A percentile compares a stretch with the other conserved stretches of the same genome.
Conservation (phyloP, 2,888 invertebrate genomes). For the Hyppa rectilinea region DNA sequence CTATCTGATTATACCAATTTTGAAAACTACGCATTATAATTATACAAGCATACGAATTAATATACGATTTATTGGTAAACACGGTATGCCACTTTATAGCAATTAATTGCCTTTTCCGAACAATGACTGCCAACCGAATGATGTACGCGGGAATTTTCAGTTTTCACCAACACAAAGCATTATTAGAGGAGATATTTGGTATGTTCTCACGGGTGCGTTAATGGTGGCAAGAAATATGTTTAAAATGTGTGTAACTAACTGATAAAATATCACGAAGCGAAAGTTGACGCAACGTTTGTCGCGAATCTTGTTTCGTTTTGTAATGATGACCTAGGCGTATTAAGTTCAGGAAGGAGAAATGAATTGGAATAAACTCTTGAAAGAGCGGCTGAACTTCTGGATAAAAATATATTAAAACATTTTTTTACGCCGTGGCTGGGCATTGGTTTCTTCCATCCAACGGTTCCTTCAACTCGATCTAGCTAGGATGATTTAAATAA, state of each 20-base stretch:
- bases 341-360: neutral
- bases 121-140: slow-evolving; percentile 22
- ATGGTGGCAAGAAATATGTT: slow-evolving; percentile 1
- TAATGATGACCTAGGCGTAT: neutral
- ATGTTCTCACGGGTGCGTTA: slow-evolving; percentile 33
- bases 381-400: neutral
- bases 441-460: neutral
- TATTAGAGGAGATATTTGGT: slow-evolving; percentile 40
- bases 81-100: neutral
- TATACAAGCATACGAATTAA: neutral
- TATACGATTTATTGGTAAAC: neutral
- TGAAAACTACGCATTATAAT: neutral
- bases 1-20: neutral
- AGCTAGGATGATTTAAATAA: neutral
- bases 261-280: slow-evolving; percentile 16
- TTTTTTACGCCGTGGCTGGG: too few relatives aligned
- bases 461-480: neutral
- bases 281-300: neutral
- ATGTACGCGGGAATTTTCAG: slow-evolving; percentile 23
- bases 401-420: neutral
- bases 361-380: neutral
- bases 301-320: slow-evolving; percentile 1
- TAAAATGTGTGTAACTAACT: neutral
- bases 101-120: slow-evolving; percentile 29
- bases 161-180: slow-evolving; percentile 41